Base-by-base conservation (phyloP, 2,888 invertebrate genomes). In the Mesochorus sp. region DNA sequence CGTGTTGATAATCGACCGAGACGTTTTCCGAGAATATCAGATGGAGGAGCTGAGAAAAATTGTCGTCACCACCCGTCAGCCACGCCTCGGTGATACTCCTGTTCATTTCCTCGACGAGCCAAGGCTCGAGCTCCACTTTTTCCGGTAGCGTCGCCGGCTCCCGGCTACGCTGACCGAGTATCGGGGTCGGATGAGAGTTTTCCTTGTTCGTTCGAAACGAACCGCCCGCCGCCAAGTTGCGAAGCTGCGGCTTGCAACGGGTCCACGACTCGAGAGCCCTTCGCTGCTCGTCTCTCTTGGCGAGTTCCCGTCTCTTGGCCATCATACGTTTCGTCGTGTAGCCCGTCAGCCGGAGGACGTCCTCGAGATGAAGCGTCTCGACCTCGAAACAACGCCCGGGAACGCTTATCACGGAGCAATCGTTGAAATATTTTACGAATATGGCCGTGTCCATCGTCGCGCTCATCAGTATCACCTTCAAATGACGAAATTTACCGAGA, bases 391-490 rank as follows among this genome's bases (percentile, higher is more conserved):
- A 91, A 31, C 95, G 94, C 0, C 97, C 97, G 37, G 96, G 95
- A 68, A 97, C 95, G 31, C 92, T 93, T 31, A 97, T 92, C 19
- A 97, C 94, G 0, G 95, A 95, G 81, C 96, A 96, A 85, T 94
- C 94, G 87, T 94, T 94, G 91, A 99, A 99, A 91, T 98, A 99
- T 37, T 94, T 93, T 55, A 94, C 92, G 91, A 98, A 97, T 80
- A 97, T 93, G 72, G 94, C 93, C 49, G 95, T 94, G 88, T 99
- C 97, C 90, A 98, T 94, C 0, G 98, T 97, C 8, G 99, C 99
- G 1, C 98, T 98, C 98, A 99, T 99, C 49, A 99, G 93, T 53
- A 99, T 93, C 0, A 99, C 91, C 86, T 95, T 95, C 17, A 98
- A 92, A 76, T 96, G 93, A 80, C 94, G 94, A 88, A 94, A 94